phyloP scores from a whole-genome alignment of 2,797 vertebrate species.

The Parambassis ranga region DNA sequence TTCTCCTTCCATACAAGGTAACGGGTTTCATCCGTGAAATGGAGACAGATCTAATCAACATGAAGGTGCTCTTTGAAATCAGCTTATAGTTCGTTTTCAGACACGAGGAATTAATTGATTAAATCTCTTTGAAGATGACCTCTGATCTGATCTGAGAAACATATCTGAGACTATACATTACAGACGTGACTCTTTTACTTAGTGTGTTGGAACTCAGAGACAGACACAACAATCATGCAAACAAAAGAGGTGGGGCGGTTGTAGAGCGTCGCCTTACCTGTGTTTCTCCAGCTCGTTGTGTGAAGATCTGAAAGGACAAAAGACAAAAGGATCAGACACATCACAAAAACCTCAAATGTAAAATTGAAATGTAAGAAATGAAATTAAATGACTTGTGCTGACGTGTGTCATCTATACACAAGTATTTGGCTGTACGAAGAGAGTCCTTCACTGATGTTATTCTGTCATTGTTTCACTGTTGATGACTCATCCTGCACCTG shows the following conservation, averaged over 20 bases:
- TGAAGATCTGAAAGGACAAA: slow-evolving; percentile 82
- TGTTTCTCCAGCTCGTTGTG: slow-evolving; percentile 99
- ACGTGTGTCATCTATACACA: too few relatives aligned
- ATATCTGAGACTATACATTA: slow-evolving; percentile 17
- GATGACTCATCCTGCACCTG: too few relatives aligned
- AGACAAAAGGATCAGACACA: too few relatives aligned
- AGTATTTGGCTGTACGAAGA: too few relatives aligned
- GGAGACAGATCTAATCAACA: slow-evolving; percentile 51
- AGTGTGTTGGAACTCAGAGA: slow-evolving; percentile 4
- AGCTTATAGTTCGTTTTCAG: slow-evolving; percentile 44
- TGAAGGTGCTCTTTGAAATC: slow-evolving; percentile 50
- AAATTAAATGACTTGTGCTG: too few relatives aligned
- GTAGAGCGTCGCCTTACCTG: slow-evolving; percentile 84
- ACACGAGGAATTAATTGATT: slow-evolving; percentile 40
- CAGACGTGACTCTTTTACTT: neutral
- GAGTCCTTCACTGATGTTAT: too few relatives aligned
- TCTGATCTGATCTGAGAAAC: slow-evolving; percentile 4
- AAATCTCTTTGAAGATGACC: slow-evolving; percentile 45
- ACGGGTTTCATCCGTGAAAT: slow-evolving; percentile 42
- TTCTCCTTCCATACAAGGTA: slow-evolving; percentile 58
- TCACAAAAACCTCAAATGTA: too few relatives aligned
- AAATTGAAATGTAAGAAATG: too few relatives aligned
- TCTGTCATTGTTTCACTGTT: too few relatives aligned
- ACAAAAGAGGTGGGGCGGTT: neutral
- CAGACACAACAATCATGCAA: neutral